These are phyloP conservation scores for Aleiodes sp. DNA, from an alignment of 1,140 invertebrate genomes.

Conservation along the genomic window DNA sequence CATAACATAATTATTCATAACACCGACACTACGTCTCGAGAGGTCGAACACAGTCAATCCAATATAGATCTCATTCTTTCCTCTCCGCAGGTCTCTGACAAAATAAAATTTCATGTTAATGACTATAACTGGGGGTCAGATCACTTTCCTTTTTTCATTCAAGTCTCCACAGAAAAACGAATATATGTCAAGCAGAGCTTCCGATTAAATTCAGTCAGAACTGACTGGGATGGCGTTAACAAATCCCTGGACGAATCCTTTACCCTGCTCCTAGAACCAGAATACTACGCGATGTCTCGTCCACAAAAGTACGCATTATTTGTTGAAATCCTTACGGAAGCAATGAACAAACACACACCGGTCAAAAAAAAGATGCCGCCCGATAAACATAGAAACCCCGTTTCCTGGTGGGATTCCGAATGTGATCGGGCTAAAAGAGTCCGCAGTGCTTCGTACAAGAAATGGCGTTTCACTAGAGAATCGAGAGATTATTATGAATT, in stretches of 20 bases:
- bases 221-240: constrained; percentile 6
- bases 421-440: constrained; percentile 19
- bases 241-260: not conserved
- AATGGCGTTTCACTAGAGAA: not conserved
- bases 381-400: constrained; percentile 2
- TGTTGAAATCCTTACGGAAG: not conserved
- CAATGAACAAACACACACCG: not conserved
- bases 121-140: constrained; percentile 9
- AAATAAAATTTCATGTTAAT: not conserved
- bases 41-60: not conserved
- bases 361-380: not conserved
- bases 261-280: not conserved
- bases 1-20: not conserved
- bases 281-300: not conserved
- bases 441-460: not conserved
- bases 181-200: not conserved
- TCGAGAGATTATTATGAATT: not conserved
- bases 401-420: constrained; percentile 24
- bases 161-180: not conserved
- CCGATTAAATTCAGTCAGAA: not conserved
- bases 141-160: constrained; percentile 8
- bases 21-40: not conserved
- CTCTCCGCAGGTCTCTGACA: not conserved
- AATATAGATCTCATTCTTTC: constrained; percentile 19
- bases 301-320: not conserved